Evolutionary conservation across 2,113 vertebrate genomes (phyloP).

Genomic region (Salvelinus namaycush): DNA sequence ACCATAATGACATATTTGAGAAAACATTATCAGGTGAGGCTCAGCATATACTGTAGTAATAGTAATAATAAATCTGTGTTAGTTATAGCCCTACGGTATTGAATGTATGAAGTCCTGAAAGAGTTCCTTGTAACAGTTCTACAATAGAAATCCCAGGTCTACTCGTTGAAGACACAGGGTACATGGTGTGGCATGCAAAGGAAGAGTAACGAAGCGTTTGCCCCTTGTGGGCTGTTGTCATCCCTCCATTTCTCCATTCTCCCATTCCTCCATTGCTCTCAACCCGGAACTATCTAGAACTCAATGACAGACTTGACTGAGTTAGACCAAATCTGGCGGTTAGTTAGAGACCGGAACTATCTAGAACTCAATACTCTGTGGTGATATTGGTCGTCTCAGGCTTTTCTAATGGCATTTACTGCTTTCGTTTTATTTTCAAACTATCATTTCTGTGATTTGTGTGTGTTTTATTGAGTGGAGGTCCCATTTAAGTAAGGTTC

Average conservation of each 20-base stretch:
- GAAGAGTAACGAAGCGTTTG: conserved; percentile 29
- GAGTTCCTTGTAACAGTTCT: no score
- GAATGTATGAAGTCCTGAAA: no score
- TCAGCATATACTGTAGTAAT: no score
- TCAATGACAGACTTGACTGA: conserved; percentile 49
- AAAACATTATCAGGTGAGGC: no score
- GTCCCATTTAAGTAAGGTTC: not conserved
- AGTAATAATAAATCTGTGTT: no score
- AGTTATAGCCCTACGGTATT: no score
- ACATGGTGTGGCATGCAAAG: conserved; percentile 25
- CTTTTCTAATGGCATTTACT: not conserved
- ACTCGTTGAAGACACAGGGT: conserved; percentile 44
- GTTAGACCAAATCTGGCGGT: conserved; percentile 44
- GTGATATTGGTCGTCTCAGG: not conserved
- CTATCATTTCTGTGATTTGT: conserved; percentile 14
- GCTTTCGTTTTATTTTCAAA: conserved; percentile 4
- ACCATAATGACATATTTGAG: no score
- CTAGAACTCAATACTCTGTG: not conserved
- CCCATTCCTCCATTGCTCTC: no score
- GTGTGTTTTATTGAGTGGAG: conserved; percentile 17
- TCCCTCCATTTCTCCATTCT: not conserved
- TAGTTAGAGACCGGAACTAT: conserved; percentile 4
- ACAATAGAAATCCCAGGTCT: conserved; percentile 10
- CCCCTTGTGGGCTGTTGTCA: conserved; percentile 30
- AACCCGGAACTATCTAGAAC: conserved; percentile 2